Evolutionary conservation across 2,797 vertebrate genomes (phyloP).

Genomic region (Fundulus diaphanus): DNA sequence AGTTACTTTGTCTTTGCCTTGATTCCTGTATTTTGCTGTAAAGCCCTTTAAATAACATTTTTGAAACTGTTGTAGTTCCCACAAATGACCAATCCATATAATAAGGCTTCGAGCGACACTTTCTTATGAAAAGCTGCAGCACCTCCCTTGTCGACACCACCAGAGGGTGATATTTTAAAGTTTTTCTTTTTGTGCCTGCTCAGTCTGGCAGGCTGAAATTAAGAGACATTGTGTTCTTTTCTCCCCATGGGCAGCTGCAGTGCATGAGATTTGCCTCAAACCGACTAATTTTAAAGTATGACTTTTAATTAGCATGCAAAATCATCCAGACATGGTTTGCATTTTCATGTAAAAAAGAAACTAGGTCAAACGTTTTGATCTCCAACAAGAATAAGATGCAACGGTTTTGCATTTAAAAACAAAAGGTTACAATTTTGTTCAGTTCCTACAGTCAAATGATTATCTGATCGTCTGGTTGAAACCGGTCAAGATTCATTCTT

Average conservation of each 20-base stretch:
- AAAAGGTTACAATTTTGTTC: background rate
- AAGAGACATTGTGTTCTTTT: slow-evolving; percentile 69
- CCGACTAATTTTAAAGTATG: slow-evolving; percentile 19
- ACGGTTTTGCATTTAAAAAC: background rate
- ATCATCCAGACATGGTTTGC: slow-evolving; percentile 14
- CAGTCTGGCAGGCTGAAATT: slow-evolving; percentile 26
- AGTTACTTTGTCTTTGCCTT: background rate
- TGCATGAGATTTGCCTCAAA: slow-evolving; percentile 18
- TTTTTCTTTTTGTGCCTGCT: slow-evolving; percentile 13
- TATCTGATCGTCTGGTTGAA: slow-evolving; percentile 11
- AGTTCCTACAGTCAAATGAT: background rate
- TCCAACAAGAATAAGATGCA: background rate
- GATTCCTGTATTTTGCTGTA: too few relatives aligned
- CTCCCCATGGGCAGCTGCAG: slow-evolving; percentile 31
- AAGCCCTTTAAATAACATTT: background rate
- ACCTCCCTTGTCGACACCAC: slow-evolving; percentile 39
- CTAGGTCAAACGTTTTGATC: slow-evolving; percentile 17
- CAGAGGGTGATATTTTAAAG: slow-evolving; percentile 58
- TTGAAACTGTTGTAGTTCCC: background rate
- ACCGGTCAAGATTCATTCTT: slow-evolving; percentile 27
- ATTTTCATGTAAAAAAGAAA: slow-evolving; percentile 2
- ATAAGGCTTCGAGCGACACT: background rate
- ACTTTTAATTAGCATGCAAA: slow-evolving; percentile 17
- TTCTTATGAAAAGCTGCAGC: background rate
- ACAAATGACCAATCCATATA: background rate